Conservation (phyloP, 2,113 vertebrate genomes). For the Pholis gunnellus region DNA sequence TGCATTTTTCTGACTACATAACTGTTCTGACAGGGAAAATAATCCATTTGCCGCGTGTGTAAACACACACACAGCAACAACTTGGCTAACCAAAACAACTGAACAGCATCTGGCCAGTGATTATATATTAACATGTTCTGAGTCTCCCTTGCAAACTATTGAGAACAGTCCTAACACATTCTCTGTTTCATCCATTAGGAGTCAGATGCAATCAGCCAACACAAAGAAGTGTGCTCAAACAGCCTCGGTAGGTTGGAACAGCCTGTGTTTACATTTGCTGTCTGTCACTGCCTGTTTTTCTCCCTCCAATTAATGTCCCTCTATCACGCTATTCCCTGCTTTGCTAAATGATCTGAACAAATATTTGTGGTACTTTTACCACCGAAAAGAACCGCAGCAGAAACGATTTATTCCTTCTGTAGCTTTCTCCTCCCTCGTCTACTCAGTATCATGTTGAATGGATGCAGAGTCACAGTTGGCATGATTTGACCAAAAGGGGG, state of each 20-base stretch:
- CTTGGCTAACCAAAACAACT: conserved; percentile 29
- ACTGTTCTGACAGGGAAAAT: conserved; percentile 16
- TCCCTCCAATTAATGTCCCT: conserved; percentile 15
- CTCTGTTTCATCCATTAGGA: conserved; percentile 47
- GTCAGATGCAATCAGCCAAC: conserved; percentile 43
- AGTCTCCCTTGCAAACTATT: conserved; percentile 33
- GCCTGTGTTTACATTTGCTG: conserved; percentile 52
- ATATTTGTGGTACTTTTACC: conserved; percentile 28
- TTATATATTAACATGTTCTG: conserved; percentile 54
- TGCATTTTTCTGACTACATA: neutral
- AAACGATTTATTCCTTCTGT: neutral
- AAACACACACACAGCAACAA: neutral
- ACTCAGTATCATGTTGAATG: conserved; percentile 72
- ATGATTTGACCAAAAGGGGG: conserved; percentile 76
- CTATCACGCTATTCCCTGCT: neutral
- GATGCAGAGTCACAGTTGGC: conserved; percentile 73
- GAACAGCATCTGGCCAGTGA: conserved; percentile 49
- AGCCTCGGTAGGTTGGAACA: conserved; percentile 33
- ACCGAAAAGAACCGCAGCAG: neutral
- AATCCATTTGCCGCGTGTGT: conserved; percentile 24
- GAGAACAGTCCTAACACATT: conserved; percentile 34
- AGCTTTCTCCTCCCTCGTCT: conserved; percentile 8
- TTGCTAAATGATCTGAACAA: conserved; percentile 22
- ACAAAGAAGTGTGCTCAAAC: conserved; percentile 39
- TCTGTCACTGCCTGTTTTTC: conserved; percentile 18